Percentiles rank a stretch among this genome's conserved stretches.
Evolutionary conservation across 2,888 invertebrate genomes (phyloP).

Genomic region (Spisula solida): DNA sequence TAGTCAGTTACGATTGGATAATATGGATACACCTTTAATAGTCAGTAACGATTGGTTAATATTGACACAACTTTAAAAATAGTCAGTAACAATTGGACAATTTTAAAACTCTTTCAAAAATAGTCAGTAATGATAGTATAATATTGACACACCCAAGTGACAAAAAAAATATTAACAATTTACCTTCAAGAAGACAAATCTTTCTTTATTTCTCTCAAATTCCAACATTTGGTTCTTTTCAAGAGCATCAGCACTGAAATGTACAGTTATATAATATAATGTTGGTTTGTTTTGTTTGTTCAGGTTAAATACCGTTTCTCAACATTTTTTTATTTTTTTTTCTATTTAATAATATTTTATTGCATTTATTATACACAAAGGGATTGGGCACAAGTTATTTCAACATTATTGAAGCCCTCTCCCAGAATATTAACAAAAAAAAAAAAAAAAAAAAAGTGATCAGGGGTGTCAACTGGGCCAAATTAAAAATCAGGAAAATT

Average conservation of each 20-base stretch:
- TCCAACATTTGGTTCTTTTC: conserved; percentile 97
- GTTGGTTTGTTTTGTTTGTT: too few relatives aligned
- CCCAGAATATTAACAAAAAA: too few relatives aligned
- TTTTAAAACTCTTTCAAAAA: background rate
- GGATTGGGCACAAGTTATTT: too few relatives aligned
- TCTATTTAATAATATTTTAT: too few relatives aligned
- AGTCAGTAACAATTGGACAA: background rate
- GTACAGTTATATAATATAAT: conserved; percentile 8
- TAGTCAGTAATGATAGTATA: background rate
- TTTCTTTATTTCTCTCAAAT: conserved; percentile 97
- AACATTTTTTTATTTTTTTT: too few relatives aligned
- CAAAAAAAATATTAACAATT: background rate
- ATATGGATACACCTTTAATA: background rate
- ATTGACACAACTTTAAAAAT: background rate
- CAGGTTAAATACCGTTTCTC: too few relatives aligned
- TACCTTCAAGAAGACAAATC: conserved; percentile 98
- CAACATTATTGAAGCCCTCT: too few relatives aligned
- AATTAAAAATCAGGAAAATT: too few relatives aligned
- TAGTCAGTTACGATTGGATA: background rate
- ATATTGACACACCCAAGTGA: background rate
- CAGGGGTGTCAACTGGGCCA: too few relatives aligned
- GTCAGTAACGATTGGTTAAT: background rate
- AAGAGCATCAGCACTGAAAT: conserved; percentile 93
- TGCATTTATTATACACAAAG: too few relatives aligned
- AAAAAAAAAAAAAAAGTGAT: too few relatives aligned